Conservation (phyloP, 2,113 vertebrate species). For the Falco punctatus region DNA sequence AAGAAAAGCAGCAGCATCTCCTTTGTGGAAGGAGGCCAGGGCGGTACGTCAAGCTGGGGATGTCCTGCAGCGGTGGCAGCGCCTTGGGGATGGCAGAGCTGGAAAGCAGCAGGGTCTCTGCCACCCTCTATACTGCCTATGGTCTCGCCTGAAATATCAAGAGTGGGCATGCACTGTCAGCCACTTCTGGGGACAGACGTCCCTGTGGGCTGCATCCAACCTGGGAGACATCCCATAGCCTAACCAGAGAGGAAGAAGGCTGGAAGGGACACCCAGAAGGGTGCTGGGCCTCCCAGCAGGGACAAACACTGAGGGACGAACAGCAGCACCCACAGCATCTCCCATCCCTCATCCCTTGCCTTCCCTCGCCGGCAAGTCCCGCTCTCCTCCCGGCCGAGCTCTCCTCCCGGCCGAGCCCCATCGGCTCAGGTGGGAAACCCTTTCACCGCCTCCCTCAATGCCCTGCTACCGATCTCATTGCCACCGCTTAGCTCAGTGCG, state of each 20-base stretch:
- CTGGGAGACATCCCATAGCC: background rate
- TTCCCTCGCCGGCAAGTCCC: background rate
- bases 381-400: background rate
- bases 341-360: background rate
- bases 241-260: background rate
- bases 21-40: background rate
- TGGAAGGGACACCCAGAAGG: background rate
- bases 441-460: constrained; percentile 72
- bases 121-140: accelerated
- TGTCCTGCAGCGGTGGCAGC: background rate
- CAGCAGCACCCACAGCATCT: background rate
- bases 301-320: background rate
- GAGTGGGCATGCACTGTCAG: accelerated
- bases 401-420: constrained; percentile 26
- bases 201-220: background rate
- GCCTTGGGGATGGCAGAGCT: background rate
- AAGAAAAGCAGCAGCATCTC: background rate
- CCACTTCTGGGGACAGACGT: background rate
- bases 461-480: constrained; percentile 74
- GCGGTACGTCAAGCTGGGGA: background rate
- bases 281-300: background rate
- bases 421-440: constrained; percentile 70
- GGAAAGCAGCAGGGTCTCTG: background rate
- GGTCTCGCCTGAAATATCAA: background rate
- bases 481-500: constrained; percentile 73